Conservation (phyloP, 2,797 vertebrate genomes). For the Gymnoscopelus braueri region DNA sequence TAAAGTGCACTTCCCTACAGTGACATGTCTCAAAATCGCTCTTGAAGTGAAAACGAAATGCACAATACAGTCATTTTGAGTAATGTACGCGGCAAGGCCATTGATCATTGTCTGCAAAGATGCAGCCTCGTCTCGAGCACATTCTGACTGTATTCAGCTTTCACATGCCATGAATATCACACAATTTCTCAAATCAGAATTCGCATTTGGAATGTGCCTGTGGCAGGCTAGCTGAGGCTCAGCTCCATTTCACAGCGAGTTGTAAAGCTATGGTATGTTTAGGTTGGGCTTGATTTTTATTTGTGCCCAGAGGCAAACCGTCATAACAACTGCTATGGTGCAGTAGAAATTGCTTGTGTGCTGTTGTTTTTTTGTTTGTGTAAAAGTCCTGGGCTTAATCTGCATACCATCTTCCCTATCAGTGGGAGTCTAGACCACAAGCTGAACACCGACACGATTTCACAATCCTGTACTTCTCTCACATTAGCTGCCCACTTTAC, state of each 20-base stretch:
- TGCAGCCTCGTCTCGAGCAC: background rate
- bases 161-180: background rate
- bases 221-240: conserved; percentile 2
- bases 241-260: conserved; percentile 28
- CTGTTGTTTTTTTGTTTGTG: background rate
- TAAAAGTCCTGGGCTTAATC: conserved; percentile 32
- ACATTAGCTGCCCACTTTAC: conserved; percentile 3
- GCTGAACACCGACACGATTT: conserved; percentile 20
- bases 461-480: background rate
- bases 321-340: conserved; percentile 19
- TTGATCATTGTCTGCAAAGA: background rate
- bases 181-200: background rate
- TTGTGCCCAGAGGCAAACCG: background rate
- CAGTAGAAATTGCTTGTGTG: background rate
- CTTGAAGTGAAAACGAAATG: background rate
- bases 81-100: conserved; percentile 3
- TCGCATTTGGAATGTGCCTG: conserved; percentile 4
- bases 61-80: background rate
- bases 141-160: conserved; percentile 10
- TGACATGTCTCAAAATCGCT: conserved; percentile 12
- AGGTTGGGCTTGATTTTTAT: conserved; percentile 23
- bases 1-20: conserved; percentile 14
- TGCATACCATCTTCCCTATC: conserved; percentile 57
- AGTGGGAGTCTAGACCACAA: conserved; percentile 10
- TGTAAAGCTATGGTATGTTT: conserved; percentile 30